Evolutionary conservation across 1,140 invertebrate genomes (phyloP).

Genomic region (Ceratoteleas bidentatus): DNA sequence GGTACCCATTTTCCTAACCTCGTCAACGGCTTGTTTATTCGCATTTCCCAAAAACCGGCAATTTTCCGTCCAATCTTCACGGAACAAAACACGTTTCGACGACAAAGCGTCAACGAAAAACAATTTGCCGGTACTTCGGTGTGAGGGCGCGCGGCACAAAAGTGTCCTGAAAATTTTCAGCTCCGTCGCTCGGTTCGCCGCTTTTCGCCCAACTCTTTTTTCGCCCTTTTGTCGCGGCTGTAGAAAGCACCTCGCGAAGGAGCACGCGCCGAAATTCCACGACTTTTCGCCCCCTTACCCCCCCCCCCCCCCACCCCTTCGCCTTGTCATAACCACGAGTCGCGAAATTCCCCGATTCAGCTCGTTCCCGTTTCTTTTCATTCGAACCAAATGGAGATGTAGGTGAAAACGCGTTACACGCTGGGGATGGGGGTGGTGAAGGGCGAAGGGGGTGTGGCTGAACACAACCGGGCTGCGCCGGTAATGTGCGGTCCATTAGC

Average conservation of each 20-base stretch:
- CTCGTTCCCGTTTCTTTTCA: slow-evolving; percentile 57
- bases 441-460: neutral
- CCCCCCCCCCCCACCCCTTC: neutral
- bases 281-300: neutral
- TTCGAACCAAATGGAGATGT: slow-evolving; percentile 51
- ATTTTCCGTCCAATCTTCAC: no score
- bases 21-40: no score
- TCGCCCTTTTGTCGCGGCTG: slow-evolving; percentile 22
- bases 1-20: no score
- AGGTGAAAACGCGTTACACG: slow-evolving; percentile 54
- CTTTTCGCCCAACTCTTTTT: slow-evolving; percentile 1
- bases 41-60: no score
- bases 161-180: slow-evolving; percentile 35
- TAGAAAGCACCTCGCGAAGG: slow-evolving; percentile 29
- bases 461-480: slow-evolving; percentile 21
- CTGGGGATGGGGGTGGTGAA: neutral
- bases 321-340: slow-evolving; percentile 25
- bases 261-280: slow-evolving; percentile 18
- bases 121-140: slow-evolving; percentile 37
- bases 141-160: slow-evolving; percentile 36
- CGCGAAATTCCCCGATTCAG: slow-evolving; percentile 42
- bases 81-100: slow-evolving; percentile 23
- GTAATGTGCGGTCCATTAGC: slow-evolving; percentile 67
- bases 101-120: slow-evolving; percentile 34
- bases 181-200: neutral